Evolutionary conservation across 2,797 vertebrate species (phyloP).

Genomic region (Acropternis orthonyx): DNA sequence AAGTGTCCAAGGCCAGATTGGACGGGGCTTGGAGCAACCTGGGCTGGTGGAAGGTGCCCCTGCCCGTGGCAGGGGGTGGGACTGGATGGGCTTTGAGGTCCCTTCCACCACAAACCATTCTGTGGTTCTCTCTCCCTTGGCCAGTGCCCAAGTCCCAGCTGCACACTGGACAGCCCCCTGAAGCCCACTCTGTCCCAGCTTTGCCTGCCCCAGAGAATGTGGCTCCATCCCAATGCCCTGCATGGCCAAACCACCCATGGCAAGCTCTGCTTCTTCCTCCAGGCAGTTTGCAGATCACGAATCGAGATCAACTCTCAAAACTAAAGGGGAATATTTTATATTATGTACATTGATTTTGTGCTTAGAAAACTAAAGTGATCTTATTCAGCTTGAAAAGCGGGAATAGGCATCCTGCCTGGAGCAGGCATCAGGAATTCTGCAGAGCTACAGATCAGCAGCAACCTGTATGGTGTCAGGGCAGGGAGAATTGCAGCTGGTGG

Average conservation of each 20-base stretch:
- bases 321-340: neutral
- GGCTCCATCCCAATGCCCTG: neutral
- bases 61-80: neutral
- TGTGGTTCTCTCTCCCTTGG: neutral
- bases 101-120: neutral
- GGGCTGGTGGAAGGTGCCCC: fast-evolving
- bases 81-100: neutral
- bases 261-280: neutral
- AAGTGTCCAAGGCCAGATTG: fast-evolving
- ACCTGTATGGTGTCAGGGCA: neutral
- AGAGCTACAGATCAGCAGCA: neutral
- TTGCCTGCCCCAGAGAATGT: neutral
- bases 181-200: neutral
- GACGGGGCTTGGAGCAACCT: fast-evolving
- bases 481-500: neutral
- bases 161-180: neutral
- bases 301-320: neutral
- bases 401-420: neutral
- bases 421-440: neutral
- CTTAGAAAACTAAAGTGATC: neutral
- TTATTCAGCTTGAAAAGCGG: neutral
- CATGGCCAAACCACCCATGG: fast-evolving
- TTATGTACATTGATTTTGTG: neutral
- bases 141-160: neutral
- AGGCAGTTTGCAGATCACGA: fast-evolving